Evolutionary conservation across 2,888 invertebrate species (phyloP).

Genomic region (Aporophyla nigra): DNA sequence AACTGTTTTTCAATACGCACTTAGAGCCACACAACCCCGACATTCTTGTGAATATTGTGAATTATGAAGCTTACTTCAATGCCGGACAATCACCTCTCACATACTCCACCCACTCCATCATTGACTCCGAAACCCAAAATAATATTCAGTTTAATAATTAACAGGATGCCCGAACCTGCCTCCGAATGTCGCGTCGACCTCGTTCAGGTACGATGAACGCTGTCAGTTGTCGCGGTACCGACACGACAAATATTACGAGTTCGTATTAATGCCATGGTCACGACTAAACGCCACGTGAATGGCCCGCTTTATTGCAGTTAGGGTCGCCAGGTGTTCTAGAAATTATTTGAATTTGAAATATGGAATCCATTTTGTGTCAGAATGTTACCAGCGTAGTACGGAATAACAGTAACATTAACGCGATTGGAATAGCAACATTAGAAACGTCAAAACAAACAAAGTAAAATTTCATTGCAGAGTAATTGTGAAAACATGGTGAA

Average conservation of each 20-base stretch:
- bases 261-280: constrained; percentile 66
- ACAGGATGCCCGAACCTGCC: constrained; percentile 51
- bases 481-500: constrained; percentile 34
- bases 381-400: constrained; percentile 5
- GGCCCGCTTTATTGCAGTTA: constrained; percentile 55
- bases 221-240: constrained; percentile 29
- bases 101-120: constrained; percentile 30
- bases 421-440: constrained; percentile 33
- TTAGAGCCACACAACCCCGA: neutral
- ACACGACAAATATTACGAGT: constrained; percentile 59
- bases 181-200: constrained; percentile 50
- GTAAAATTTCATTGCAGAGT: constrained; percentile 8
- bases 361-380: constrained; percentile 15
- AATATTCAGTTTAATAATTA: constrained; percentile 56
- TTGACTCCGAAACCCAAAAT: constrained; percentile 49
- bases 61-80: constrained; percentile 25
- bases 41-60: constrained; percentile 9
- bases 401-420: constrained; percentile 30
- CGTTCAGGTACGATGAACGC: constrained; percentile 65
- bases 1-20: neutral
- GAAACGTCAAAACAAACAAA: constrained; percentile 15
- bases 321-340: constrained; percentile 37
- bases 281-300: constrained; percentile 59
- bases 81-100: constrained; percentile 35
- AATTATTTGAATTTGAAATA: constrained; percentile 15